Evolutionary conservation across 2,113 vertebrate genomes (phyloP).

Genomic region (Mionectes macconnelli): DNA sequence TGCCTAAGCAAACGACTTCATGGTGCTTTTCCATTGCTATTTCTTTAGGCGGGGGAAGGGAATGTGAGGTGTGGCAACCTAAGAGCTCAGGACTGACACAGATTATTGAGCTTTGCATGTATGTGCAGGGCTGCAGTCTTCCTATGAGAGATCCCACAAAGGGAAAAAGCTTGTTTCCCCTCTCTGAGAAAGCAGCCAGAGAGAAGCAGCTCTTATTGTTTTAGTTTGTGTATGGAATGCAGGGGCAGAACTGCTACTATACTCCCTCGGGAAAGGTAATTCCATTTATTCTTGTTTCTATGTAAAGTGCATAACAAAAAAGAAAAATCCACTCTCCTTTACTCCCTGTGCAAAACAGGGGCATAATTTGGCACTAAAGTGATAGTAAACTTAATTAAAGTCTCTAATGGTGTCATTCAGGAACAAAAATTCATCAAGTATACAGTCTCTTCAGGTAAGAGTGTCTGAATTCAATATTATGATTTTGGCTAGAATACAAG

Average conservation of each 20-base stretch:
- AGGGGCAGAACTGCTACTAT: background rate
- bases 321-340: background rate
- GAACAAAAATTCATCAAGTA: background rate
- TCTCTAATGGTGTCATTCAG: background rate
- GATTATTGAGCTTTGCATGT: background rate
- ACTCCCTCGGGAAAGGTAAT: background rate
- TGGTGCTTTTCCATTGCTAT: background rate
- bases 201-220: background rate
- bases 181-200: background rate
- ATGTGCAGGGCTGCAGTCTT: background rate
- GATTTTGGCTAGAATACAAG: background rate
- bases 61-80: background rate
- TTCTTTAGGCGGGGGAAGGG: background rate
- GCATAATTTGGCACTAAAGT: background rate
- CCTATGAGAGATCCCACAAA: background rate
- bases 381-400: background rate
- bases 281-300: background rate
- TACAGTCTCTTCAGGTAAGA: background rate
- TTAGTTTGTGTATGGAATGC: rapidly evolving
- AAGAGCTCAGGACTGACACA: background rate
- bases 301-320: background rate
- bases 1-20: background rate
- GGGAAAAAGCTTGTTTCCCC: background rate
- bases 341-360: background rate
- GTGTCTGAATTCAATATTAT: background rate